Evolutionary conservation across 2,888 invertebrate species (phyloP).

Genomic region (Balanococcus diminutus): DNA sequence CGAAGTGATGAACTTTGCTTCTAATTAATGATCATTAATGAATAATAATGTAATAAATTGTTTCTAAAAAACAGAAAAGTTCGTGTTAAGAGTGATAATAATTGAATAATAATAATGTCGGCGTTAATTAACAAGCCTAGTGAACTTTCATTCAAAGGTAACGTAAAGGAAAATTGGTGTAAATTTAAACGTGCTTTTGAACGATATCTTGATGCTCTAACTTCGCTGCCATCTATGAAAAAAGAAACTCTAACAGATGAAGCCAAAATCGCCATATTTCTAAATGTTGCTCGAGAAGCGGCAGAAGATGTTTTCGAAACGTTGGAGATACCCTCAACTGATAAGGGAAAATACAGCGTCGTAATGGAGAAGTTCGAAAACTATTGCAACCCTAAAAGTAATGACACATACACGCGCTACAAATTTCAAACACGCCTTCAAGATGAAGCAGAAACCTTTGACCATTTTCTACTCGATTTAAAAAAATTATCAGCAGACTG

Average conservation of each 20-base stretch:
- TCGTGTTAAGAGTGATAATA: no score
- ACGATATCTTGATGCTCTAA: not conserved
- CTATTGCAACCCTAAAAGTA: not conserved
- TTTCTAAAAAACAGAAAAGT: not conserved
- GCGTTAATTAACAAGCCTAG: not conserved
- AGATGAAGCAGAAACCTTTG: not conserved
- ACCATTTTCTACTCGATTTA: not conserved
- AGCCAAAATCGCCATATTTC: not conserved
- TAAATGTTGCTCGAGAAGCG: not conserved
- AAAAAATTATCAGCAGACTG: not conserved
- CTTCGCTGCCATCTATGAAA: not conserved
- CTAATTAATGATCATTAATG: no score
- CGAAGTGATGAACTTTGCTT: not conserved
- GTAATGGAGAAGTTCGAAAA: not conserved
- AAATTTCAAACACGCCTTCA: conserved; percentile 7
- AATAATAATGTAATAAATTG: not conserved
- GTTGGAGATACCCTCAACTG: not conserved
- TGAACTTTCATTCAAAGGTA: not conserved
- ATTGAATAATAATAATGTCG: not conserved
- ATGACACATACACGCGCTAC: not conserved
- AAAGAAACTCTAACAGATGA: not conserved
- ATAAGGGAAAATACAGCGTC: not conserved
- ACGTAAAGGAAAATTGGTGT: not conserved
- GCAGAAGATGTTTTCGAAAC: not conserved
- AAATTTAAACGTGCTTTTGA: not conserved